Conservation (phyloP, 2,888 invertebrate species). For the Hipparchia semele region DNA sequence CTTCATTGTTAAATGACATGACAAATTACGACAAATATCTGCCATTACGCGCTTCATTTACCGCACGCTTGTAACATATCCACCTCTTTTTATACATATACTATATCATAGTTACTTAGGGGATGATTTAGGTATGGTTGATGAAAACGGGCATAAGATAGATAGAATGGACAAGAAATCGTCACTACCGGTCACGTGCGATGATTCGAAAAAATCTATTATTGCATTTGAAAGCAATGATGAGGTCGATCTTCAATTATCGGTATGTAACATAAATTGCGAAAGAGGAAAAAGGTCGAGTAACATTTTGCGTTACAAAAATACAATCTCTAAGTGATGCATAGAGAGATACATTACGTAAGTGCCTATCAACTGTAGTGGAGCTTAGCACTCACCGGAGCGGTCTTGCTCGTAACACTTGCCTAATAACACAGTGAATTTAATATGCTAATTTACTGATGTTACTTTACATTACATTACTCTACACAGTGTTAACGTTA, state of each 20-base stretch:
- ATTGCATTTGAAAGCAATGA: constrained; percentile 45
- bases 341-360: constrained; percentile 28
- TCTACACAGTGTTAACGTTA: background rate
- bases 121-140: too few species aligned
- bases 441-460: constrained; percentile 34
- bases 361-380: background rate
- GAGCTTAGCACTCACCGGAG: background rate
- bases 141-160: too few species aligned
- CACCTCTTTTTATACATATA: too few species aligned
- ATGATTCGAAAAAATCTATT: constrained; percentile 38
- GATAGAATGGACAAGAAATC: background rate
- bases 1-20: too few species aligned
- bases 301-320: constrained; percentile 25
- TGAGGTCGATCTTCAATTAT: constrained; percentile 7
- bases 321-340: constrained; percentile 34
- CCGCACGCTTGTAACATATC: too few species aligned
- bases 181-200: background rate
- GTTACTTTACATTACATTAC: constrained; percentile 21
- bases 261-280: constrained; percentile 20
- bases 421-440: constrained; percentile 35
- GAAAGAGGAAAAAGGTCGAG: constrained; percentile 25
- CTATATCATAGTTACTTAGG: too few species aligned
- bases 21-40: too few species aligned
- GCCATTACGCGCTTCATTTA: too few species aligned
- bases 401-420: constrained; percentile 26